Evolutionary conservation across 2,888 invertebrate genomes (phyloP).

Genomic region (Hyposoter dolosus): DNA sequence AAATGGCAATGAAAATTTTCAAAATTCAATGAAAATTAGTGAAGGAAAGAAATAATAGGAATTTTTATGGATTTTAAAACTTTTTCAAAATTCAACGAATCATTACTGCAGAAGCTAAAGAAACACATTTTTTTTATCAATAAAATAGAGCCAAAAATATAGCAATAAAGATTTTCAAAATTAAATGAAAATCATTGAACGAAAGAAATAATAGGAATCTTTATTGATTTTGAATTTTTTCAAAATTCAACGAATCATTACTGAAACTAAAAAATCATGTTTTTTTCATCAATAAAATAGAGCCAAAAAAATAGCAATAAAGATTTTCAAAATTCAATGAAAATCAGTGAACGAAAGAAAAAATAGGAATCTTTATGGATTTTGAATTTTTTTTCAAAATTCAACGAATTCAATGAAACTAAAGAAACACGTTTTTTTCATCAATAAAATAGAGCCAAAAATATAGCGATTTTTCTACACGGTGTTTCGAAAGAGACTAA

Average conservation of each 20-base stretch:
- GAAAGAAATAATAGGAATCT: not conserved
- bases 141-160: not conserved
- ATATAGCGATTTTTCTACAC: not conserved
- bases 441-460: not conserved
- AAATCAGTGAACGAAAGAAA: not conserved
- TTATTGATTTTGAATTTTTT: not conserved
- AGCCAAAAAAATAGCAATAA: not conserved
- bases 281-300: not conserved
- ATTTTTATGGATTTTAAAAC: not conserved
- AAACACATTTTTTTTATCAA: not conserved
- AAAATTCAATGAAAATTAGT: not conserved
- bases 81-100: not conserved
- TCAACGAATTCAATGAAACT: not conserved
- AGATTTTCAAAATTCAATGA: not conserved
- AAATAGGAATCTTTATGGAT: not conserved
- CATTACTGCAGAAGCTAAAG: not conserved
- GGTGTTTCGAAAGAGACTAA: not conserved
- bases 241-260: not conserved
- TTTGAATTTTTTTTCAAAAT: not conserved
- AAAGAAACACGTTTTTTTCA: not conserved
- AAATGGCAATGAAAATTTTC: not conserved
- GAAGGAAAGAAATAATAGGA: not conserved
- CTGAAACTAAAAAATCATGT: not conserved
- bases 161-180: not conserved
- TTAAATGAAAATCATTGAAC: not conserved